Percentiles rank a stretch among this genome's conserved stretches.
Conservation (phyloP, 1,140 invertebrate genomes). For the Eueides isabella region DNA sequence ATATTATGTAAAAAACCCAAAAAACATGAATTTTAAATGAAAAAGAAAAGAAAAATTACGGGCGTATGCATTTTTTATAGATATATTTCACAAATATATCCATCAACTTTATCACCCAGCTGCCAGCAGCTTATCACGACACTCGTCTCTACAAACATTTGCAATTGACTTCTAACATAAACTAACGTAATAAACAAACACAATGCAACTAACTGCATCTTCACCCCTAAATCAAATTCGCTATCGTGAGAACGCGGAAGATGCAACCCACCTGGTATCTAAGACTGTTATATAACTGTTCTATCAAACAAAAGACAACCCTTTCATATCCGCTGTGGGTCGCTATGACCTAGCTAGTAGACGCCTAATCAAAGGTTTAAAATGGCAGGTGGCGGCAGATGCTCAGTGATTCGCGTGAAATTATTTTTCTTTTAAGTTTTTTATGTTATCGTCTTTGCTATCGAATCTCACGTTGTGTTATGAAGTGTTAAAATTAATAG, state of each 20-base stretch:
- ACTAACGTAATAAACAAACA: constrained; percentile 47
- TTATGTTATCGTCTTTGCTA: constrained; percentile 49
- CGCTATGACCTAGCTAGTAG: constrained; percentile 46
- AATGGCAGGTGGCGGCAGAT: constrained; percentile 71
- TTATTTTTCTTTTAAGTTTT: constrained; percentile 62
- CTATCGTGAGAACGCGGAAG: constrained; percentile 72
- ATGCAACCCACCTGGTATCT: constrained; percentile 59
- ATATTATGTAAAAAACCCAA: too few relatives aligned
- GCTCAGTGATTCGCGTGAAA: constrained; percentile 74
- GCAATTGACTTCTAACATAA: constrained; percentile 37
- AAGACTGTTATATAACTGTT: constrained; percentile 69
- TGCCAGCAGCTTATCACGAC: neutral
- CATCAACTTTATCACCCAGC: too few relatives aligned
- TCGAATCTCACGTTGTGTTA: constrained; percentile 61
- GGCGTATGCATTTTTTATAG: too few relatives aligned
- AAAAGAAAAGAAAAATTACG: too few relatives aligned
- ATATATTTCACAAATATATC: neutral
- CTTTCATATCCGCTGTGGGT: constrained; percentile 65
- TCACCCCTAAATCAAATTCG: constrained; percentile 60
- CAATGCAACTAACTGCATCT: constrained; percentile 56
- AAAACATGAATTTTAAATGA: too few relatives aligned
- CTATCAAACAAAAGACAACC: constrained; percentile 60
- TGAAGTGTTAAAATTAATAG: constrained; percentile 76
- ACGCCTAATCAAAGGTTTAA: constrained; percentile 38
- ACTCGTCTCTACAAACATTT: neutral